These are phyloP conservation scores for Misgurnus mizolepis DNA, from an alignment of 2,113 vertebrate genomes.

Conservation along the genomic window DNA sequence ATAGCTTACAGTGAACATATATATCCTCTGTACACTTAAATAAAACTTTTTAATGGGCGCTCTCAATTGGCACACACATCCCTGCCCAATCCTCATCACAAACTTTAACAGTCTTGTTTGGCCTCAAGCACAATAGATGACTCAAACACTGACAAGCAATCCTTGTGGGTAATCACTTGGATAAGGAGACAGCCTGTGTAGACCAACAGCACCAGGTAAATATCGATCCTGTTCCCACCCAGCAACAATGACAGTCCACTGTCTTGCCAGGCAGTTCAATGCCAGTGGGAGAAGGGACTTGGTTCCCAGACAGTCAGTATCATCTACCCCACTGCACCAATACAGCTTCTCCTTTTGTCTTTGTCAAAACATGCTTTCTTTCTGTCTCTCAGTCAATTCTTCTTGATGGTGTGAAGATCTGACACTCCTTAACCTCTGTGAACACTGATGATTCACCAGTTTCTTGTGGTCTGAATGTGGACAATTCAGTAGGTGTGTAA, in stretches of 20 bases:
- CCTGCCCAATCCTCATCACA: constrained; percentile 11
- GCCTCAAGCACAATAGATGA: constrained; percentile 23
- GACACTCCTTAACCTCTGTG: constrained; percentile 25
- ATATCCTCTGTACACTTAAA: not conserved
- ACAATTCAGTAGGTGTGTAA: not conserved
- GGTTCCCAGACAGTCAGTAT: not conserved
- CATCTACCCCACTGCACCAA: not conserved
- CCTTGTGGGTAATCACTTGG: constrained; percentile 30
- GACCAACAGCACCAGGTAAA: constrained; percentile 31
- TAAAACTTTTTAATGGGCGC: constrained; percentile 25
- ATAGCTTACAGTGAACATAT: not conserved
- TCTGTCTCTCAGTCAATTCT: constrained; percentile 18
- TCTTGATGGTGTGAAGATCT: not conserved
- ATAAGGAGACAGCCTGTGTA: constrained; percentile 19
- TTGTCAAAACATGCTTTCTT: constrained; percentile 18
- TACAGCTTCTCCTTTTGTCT: constrained; percentile 13
- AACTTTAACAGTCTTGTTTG: constrained; percentile 37
- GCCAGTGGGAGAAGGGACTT: constrained; percentile 28
- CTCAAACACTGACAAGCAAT: constrained; percentile 23
- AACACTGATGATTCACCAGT: not conserved
- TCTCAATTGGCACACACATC: constrained; percentile 1
- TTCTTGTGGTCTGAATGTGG: not conserved
- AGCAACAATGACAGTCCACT: constrained; percentile 16
- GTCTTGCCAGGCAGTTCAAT: constrained; percentile 4
- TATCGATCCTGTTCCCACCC: constrained; percentile 26